phyloP scores from a whole-genome alignment of 1,140 invertebrate species.

The Arion vulgaris region DNA sequence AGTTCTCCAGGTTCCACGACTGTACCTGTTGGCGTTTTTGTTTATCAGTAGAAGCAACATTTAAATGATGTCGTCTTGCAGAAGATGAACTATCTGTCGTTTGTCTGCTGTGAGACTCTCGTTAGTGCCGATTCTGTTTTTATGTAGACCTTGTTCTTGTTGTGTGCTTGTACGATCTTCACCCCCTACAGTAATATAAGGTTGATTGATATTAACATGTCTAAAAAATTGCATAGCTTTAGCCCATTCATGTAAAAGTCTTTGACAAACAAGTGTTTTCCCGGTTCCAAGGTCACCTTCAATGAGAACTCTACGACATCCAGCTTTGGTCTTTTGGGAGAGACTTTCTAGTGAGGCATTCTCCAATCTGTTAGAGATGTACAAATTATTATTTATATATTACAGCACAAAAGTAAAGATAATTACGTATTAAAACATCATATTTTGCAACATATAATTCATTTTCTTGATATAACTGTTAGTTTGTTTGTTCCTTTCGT shows the following conservation, averaged over 20 bases:
- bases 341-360: constrained; percentile 43
- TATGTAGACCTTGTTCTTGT: neutral
- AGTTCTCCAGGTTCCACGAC: constrained; percentile 4
- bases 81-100: neutral
- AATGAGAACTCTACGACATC: constrained; percentile 39
- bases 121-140: neutral
- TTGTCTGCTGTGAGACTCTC: neutral
- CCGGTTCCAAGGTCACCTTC: constrained; percentile 50
- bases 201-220: constrained; percentile 23
- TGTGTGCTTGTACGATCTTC: neutral
- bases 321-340: constrained; percentile 33
- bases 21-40: neutral
- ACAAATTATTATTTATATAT: too few species aligned
- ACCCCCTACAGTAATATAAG: constrained; percentile 8
- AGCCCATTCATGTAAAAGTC: constrained; percentile 47
- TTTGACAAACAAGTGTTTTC: constrained; percentile 47
- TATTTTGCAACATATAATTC: too few species aligned
- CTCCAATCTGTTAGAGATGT: constrained; percentile 37
- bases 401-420: too few species aligned
- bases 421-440: too few species aligned
- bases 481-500: too few species aligned
- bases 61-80: neutral
- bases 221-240: constrained; percentile 38
- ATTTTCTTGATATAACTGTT: too few species aligned
- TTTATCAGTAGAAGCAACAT: neutral